These are phyloP conservation scores for Macrochelys suwanniensis DNA, from an alignment of 2,797 vertebrate genomes.

Conservation along the genomic window DNA sequence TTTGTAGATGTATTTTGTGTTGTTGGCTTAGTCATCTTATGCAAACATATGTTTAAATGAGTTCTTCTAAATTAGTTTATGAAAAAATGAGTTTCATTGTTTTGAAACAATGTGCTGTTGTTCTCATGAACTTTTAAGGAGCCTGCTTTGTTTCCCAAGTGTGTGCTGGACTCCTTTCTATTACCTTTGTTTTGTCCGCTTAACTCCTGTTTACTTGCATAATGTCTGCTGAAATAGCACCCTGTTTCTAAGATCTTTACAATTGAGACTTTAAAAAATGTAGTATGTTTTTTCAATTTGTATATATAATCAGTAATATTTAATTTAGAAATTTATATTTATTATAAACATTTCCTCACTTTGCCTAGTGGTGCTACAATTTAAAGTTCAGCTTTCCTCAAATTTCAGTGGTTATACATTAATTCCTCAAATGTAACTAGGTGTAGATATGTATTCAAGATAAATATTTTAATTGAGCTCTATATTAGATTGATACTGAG, in stretches of 20 bases:
- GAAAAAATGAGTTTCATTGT: neutral
- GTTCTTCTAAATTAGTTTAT: neutral
- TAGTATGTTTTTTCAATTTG: neutral
- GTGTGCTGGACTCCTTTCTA: neutral
- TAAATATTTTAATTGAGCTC: neutral
- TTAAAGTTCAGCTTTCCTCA: neutral
- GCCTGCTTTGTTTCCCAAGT: neutral
- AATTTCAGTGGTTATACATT: neutral
- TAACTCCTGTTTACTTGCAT: neutral
- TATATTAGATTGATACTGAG: neutral
- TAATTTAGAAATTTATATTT: neutral
- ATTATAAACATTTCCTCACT: neutral
- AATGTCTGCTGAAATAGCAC: neutral
- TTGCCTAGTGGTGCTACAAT: neutral
- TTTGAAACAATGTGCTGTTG: neutral
- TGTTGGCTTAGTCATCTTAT: neutral
- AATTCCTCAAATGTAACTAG: neutral
- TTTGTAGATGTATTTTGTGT: neutral
- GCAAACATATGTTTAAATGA: neutral
- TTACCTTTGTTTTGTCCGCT: neutral
- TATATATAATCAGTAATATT: neutral
- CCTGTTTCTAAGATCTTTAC: neutral
- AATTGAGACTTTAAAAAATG: neutral
- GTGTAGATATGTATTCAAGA: neutral
- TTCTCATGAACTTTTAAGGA: neutral